These are phyloP conservation scores for Todus mexicanus DNA, from an alignment of 2,797 vertebrate genomes.

Conservation along the genomic window DNA sequence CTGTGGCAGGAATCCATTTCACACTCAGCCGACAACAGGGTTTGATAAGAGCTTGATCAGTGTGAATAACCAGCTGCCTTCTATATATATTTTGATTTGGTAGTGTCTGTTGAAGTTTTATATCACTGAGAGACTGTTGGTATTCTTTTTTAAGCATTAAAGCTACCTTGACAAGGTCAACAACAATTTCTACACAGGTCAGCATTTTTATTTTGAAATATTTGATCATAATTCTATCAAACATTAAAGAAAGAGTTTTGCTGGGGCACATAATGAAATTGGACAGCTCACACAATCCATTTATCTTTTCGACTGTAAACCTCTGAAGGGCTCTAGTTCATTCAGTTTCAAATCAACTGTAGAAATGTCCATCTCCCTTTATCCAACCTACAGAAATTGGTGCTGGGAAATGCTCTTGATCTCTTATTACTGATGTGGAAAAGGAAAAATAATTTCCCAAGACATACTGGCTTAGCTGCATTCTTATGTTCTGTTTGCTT, in stretches of 20 bases:
- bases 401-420: slow-evolving; percentile 38
- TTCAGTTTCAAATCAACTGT: slow-evolving; percentile 62
- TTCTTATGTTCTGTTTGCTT: slow-evolving; percentile 15
- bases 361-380: slow-evolving; percentile 52
- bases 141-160: slow-evolving; percentile 36
- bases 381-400: slow-evolving; percentile 28
- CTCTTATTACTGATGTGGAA: slow-evolving; percentile 22
- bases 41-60: slow-evolving; percentile 20
- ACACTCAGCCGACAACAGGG: slow-evolving; percentile 36
- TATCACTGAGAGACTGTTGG: slow-evolving; percentile 28
- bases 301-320: slow-evolving; percentile 51
- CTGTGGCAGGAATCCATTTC: slow-evolving; percentile 55
- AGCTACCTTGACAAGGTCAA: slow-evolving; percentile 58
- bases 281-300: slow-evolving; percentile 63
- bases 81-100: slow-evolving; percentile 41
- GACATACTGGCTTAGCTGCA: neutral
- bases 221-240: slow-evolving; percentile 63
- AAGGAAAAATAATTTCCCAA: slow-evolving; percentile 45
- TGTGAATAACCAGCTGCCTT: slow-evolving; percentile 44
- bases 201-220: slow-evolving; percentile 61
- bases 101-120: slow-evolving; percentile 38
- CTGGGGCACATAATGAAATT: slow-evolving; percentile 53
- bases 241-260: slow-evolving; percentile 50
- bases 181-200: slow-evolving; percentile 53
- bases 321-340: slow-evolving; percentile 49